Conservation (phyloP, 2,113 vertebrate genomes). For the Rafetus swinhoei region DNA sequence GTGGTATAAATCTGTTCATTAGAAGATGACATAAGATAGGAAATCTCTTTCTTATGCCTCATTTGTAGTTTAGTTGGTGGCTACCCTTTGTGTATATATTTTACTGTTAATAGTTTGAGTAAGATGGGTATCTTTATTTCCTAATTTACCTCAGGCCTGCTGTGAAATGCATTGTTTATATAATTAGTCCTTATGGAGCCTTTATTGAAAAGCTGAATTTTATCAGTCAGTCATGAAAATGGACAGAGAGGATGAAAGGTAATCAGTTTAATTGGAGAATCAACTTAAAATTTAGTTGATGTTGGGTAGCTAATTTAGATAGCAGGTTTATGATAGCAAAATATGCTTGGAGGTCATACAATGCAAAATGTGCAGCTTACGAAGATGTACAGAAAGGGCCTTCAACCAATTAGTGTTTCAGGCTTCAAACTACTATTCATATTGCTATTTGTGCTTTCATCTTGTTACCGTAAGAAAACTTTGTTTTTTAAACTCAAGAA, state of each 20-base stretch:
- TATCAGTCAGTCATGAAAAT: not conserved
- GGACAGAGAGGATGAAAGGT: not conserved
- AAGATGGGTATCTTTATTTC: not conserved
- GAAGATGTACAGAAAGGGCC: not conserved
- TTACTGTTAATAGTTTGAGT: not conserved
- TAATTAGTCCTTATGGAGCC: not conserved
- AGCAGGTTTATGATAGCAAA: not conserved
- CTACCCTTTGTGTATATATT: not conserved
- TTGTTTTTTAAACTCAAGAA: not conserved
- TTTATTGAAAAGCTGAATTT: rapidly evolving
- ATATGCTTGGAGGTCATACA: not conserved
- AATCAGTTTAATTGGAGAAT: not conserved
- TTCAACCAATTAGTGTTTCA: not conserved
- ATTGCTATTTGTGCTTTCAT: not conserved
- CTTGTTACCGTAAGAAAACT: not conserved
- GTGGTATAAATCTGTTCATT: not conserved
- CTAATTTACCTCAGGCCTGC: not conserved
- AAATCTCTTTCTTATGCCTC: not conserved
- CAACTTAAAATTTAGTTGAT: not conserved
- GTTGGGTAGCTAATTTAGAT: not conserved
- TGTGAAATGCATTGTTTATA: not conserved
- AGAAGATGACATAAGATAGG: not conserved
- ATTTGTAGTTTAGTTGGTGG: not conserved
- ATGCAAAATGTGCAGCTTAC: not conserved
- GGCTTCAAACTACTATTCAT: rapidly evolving